A percentile compares a stretch with the other conserved stretches of the same genome.
phyloP scores from a whole-genome alignment of 2,888 invertebrate species.

The Pachymerium ferrugineum region DNA sequence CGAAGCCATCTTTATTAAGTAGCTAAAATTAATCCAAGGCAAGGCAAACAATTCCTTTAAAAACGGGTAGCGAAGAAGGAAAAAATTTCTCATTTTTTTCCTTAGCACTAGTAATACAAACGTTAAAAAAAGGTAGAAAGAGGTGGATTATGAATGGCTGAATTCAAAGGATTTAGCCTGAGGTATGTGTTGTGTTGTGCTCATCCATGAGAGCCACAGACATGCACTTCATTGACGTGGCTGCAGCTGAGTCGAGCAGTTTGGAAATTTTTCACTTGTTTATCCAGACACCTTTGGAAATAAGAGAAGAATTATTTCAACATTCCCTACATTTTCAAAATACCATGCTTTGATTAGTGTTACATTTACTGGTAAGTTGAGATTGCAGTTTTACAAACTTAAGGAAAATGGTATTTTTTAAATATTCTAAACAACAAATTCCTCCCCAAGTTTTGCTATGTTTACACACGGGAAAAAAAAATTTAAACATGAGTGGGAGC shows the following conservation, averaged over 20 bases:
- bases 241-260: conserved; percentile 8
- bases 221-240: conserved; percentile 21
- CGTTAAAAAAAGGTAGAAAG: too few species aligned
- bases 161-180: conserved; percentile 17
- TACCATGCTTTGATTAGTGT: neutral
- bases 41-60: too few species aligned
- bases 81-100: neutral
- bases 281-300: neutral
- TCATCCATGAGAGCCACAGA: neutral
- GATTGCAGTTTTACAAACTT: too few species aligned
- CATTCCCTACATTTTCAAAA: neutral
- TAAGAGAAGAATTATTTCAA: neutral
- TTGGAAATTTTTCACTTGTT: neutral
- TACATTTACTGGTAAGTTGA: neutral
- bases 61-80: neutral
- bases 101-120: too few species aligned
- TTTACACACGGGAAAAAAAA: too few species aligned
- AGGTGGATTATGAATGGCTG: neutral
- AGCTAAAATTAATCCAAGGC: too few species aligned
- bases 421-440: neutral
- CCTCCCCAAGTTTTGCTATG: too few species aligned
- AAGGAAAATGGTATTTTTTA: neutral
- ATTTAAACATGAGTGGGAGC: too few species aligned
- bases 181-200: conserved; percentile 22
- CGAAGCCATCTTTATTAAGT: too few species aligned